These are phyloP conservation scores for Myotis pilosus DNA, from an alignment of 2,797 vertebrate species.

Conservation along the genomic window DNA sequence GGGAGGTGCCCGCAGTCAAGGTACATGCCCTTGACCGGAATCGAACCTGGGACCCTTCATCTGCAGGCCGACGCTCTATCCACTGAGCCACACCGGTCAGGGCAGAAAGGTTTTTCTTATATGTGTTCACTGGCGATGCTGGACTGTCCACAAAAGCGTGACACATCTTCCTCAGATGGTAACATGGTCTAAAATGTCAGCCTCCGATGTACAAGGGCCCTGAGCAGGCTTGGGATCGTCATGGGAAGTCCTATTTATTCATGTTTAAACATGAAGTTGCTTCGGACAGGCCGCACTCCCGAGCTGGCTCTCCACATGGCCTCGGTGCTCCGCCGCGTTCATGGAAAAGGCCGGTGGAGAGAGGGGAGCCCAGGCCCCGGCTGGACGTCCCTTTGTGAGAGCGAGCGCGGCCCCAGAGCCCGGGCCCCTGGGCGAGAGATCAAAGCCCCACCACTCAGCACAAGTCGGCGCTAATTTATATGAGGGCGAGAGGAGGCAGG, in stretches of 20 bases:
- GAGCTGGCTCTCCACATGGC: constrained; percentile 30
- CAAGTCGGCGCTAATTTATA: constrained; percentile 57
- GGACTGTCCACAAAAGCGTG: not conserved
- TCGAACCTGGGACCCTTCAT: too few relatives aligned
- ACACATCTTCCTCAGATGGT: not conserved
- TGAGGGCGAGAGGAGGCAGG: constrained; percentile 57
- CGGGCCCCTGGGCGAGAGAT: constrained; percentile 61
- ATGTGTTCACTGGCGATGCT: not conserved
- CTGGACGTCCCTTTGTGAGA: constrained; percentile 63
- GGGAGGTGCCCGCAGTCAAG: too few relatives aligned
- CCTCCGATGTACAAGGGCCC: not conserved
- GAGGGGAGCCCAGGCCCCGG: not conserved
- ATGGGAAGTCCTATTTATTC: not conserved
- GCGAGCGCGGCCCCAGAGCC: not conserved
- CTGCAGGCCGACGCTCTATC: too few relatives aligned
- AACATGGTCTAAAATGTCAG: not conserved
- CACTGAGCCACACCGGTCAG: too few relatives aligned
- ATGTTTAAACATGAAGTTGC: not conserved
- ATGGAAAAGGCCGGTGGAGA: constrained; percentile 46
- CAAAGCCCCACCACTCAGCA: constrained; percentile 59
- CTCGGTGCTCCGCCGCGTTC: constrained; percentile 1
- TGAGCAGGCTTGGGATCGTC: not conserved
- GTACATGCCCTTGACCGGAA: too few relatives aligned
- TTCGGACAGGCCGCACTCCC: not conserved
- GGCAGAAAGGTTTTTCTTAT: not conserved